Evolutionary conservation across 2,113 vertebrate genomes (phyloP).

Genomic region (Pheucticus melanocephalus): DNA sequence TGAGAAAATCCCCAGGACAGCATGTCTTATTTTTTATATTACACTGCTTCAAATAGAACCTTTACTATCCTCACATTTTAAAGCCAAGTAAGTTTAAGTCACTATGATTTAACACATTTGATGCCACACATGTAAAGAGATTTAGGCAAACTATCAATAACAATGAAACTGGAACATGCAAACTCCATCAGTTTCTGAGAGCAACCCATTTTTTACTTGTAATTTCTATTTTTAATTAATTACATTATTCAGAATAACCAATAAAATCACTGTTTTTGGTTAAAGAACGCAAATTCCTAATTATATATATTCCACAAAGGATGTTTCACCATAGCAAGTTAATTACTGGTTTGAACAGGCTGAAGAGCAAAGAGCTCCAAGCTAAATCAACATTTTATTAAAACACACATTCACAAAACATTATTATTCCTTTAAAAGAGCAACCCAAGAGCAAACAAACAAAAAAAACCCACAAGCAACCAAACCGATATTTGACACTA

Average conservation of each 20-base stretch:
- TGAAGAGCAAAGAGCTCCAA: slow-evolving; percentile 61
- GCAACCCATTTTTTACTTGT: neutral
- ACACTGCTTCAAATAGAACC: neutral
- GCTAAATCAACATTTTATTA: neutral
- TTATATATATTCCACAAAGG: neutral
- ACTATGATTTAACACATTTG: neutral
- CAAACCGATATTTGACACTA: neutral
- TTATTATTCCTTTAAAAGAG: neutral
- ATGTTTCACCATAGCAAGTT: neutral
- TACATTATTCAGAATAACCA: neutral
- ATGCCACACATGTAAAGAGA: neutral
- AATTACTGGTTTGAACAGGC: slow-evolving; percentile 34
- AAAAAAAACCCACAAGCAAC: rapidly evolving
- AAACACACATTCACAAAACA: neutral
- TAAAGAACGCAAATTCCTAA: neutral
- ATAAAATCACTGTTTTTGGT: neutral
- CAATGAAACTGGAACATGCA: neutral
- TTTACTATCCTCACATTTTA: neutral
- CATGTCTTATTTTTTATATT: neutral
- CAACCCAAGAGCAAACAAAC: neutral
- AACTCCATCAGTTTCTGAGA: neutral
- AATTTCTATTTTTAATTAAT: neutral
- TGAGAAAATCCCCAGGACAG: neutral
- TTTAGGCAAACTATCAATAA: neutral
- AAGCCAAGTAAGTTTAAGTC: neutral